These are phyloP conservation scores for Sesia apiformis DNA, from an alignment of 2,888 invertebrate species.

Conservation along the genomic window DNA sequence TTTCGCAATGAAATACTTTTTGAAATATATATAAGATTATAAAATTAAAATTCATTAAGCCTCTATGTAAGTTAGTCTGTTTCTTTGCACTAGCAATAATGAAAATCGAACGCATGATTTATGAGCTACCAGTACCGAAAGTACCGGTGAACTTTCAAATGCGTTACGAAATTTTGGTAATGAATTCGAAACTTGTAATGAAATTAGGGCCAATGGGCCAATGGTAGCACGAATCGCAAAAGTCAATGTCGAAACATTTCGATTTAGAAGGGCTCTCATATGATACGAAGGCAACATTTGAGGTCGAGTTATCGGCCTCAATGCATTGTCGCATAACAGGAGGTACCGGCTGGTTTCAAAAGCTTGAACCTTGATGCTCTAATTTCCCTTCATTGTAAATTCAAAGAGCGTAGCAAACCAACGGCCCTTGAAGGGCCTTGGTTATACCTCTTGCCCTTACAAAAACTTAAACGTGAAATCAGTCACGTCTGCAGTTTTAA, in stretches of 20 bases:
- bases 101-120: no score
- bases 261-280: conserved; percentile 64
- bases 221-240: conserved; percentile 47
- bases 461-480: conserved; percentile 20
- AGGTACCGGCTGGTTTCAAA: conserved; percentile 64
- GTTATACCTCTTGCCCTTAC: conserved; percentile 19
- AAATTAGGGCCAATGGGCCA: conserved; percentile 29
- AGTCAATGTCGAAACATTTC: conserved; percentile 61
- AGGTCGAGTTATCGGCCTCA: conserved; percentile 54
- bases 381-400: conserved; percentile 71
- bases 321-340: conserved; percentile 44
- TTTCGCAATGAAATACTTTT: no score
- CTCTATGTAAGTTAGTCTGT: no score
- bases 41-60: no score
- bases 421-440: conserved; percentile 57
- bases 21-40: no score
- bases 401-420: conserved; percentile 61
- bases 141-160: no score
- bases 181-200: background rate
- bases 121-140: no score
- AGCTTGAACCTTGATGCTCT: conserved; percentile 65
- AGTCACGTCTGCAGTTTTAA: background rate
- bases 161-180: no score
- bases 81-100: no score
- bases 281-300: conserved; percentile 57